Evolutionary conservation across 2,797 vertebrate species (phyloP).

Genomic region (Danionella dracula): DNA sequence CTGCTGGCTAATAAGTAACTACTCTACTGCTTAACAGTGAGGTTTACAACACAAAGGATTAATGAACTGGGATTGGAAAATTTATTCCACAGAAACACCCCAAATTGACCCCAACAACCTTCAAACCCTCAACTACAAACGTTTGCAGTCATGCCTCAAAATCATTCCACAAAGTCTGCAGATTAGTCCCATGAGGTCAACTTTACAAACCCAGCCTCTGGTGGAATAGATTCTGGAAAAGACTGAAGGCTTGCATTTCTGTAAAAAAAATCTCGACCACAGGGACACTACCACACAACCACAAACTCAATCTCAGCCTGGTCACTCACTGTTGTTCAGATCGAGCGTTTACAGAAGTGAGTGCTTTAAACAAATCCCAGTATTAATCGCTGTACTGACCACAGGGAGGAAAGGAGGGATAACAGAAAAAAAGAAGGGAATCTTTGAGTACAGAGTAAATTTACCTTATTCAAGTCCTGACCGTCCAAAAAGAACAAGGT

Average conservation of each 20-base stretch:
- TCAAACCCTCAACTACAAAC: not conserved
- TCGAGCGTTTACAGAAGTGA: not conserved
- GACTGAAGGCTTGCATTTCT: too few species aligned
- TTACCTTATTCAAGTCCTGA: conserved; percentile 97
- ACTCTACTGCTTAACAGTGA: not conserved
- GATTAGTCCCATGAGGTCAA: too few species aligned
- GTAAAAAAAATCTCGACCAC: conserved; percentile 18
- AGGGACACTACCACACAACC: conserved; percentile 21
- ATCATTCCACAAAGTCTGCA: conserved; percentile 14
- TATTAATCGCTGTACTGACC: conserved; percentile 67
- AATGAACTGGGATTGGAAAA: conserved; percentile 62
- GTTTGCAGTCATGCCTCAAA: conserved; percentile 1
- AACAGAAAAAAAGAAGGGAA: conserved; percentile 45
- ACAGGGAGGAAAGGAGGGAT: conserved; percentile 47
- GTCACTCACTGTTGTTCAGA: not conserved
- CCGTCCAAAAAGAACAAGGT: conserved; percentile 83
- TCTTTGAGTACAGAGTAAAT: conserved; percentile 60
- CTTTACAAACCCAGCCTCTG: too few species aligned
- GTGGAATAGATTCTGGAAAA: too few species aligned
- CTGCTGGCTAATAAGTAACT: conserved; percentile 31
- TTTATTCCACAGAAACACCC: conserved; percentile 33
- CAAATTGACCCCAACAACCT: conserved; percentile 3
- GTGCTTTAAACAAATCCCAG: conserved; percentile 68
- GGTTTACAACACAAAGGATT: conserved; percentile 58
- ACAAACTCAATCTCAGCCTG: conserved; percentile 20